These are phyloP conservation scores for Sylvia borin DNA, from an alignment of 2,797 vertebrate species.

Conservation along the genomic window DNA sequence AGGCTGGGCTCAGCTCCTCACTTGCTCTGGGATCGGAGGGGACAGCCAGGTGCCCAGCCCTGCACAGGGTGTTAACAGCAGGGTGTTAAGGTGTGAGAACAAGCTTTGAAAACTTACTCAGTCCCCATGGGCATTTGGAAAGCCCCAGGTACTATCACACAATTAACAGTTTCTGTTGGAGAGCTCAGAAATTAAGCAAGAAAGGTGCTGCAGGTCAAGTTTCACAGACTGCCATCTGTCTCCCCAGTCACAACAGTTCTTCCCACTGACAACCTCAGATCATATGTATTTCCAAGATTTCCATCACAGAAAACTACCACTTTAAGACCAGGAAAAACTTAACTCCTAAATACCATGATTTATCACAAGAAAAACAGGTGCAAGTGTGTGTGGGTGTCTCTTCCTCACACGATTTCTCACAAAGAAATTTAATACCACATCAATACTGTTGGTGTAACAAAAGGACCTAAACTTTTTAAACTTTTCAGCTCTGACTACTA, in stretches of 20 bases:
- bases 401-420: not conserved
- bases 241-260: not conserved
- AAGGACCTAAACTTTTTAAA: not conserved
- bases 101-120: not conserved
- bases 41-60: not conserved
- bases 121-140: not conserved
- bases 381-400: not conserved
- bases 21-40: not conserved
- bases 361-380: not conserved
- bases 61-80: too few species aligned
- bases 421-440: not conserved
- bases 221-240: not conserved
- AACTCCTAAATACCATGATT: not conserved
- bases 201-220: not conserved
- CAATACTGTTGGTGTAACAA: not conserved
- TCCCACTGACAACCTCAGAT: not conserved
- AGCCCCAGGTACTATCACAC: not conserved
- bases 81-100: not conserved
- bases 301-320: not conserved
- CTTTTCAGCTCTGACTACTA: not conserved
- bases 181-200: not conserved
- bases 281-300: not conserved
- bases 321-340: not conserved
- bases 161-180: conserved; percentile 5
- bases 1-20: not conserved